Base-by-base conservation (phyloP, 2,113 vertebrate species). In the Ageneiosus marmoratus region DNA sequence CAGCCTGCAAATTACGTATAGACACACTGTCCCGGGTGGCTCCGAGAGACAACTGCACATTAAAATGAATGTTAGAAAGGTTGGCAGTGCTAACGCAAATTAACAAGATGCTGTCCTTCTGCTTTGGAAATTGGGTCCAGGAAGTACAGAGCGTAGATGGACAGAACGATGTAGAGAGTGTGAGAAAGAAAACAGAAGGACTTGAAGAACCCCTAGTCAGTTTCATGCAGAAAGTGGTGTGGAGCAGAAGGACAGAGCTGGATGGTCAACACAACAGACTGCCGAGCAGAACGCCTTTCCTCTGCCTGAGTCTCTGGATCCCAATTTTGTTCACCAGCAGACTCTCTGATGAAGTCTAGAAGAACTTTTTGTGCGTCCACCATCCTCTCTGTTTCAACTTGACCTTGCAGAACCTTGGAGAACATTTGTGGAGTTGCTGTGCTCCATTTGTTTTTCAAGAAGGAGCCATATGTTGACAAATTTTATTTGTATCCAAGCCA, bases 1-100 rank as follows among this genome's bases (percentile, higher is more conserved):
- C 83, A 80, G 65, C 76, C 48, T 73, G 85, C 85, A 86, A 88
- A 86, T 86, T 86, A 86, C 81, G 70, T 83, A 86, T 78, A 82
- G 82, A 86, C 77, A 79, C 79, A 63, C 50, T 34, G 79, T 78
- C 80, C 84, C 82, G 82, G 84, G 70, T 67, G 51, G 46, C 32
- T n/a, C 34, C 9, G n/a, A 81, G 73, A 84, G 83, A 85, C 86
- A 87, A 87, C 80, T 80, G 84, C 81, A 65, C 86, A 85, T 85
- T 87, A 85, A 87, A 80, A 85, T 82, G 81, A 83, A 87, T 83
- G 77, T 62, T 74, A 80, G 70, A 77, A 34, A 80, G 70, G 56
- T 58, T 85, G 86, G 83, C 81, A 80, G 67, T 53, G 81, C 58
- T 85, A 63, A 65, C 29, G 46, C 76, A 46, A 77, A 80, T 83